phyloP scores from a whole-genome alignment of 2,113 vertebrate species.

The Poecilia latipinna region DNA sequence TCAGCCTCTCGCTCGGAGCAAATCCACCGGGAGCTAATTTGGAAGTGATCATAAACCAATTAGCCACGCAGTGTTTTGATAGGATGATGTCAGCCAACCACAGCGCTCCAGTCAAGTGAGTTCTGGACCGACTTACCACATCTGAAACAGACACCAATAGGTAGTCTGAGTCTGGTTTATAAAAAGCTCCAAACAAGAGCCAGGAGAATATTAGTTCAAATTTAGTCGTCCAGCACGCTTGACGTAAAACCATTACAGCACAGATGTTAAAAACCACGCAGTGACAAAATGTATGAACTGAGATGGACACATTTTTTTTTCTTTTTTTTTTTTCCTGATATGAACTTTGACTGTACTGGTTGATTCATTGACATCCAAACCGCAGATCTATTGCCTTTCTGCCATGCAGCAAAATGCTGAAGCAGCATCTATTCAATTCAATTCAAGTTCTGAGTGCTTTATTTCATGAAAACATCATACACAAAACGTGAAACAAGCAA shows the following conservation, averaged over 20 bases:
- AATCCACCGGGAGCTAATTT: slow-evolving; percentile 59
- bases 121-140: slow-evolving; percentile 49
- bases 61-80: slow-evolving; percentile 46
- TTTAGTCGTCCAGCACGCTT: slow-evolving; percentile 36
- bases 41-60: slow-evolving; percentile 71
- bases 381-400: not conserved
- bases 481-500: too few relatives aligned
- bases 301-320: not conserved
- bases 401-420: not conserved
- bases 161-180: slow-evolving; percentile 35
- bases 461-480: too few relatives aligned
- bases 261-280: slow-evolving; percentile 35
- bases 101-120: slow-evolving; percentile 36
- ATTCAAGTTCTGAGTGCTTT: too few relatives aligned
- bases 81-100: slow-evolving; percentile 62
- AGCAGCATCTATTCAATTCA: not conserved
- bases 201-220: slow-evolving; percentile 36
- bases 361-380: not conserved
- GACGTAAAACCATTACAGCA: slow-evolving; percentile 37
- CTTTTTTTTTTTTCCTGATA: not conserved
- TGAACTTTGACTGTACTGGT: not conserved
- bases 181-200: slow-evolving; percentile 32
- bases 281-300: slow-evolving; percentile 12
- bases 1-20: slow-evolving; percentile 41
- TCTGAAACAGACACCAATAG: slow-evolving; percentile 45